Conservation (phyloP, 2,113 vertebrate species). For the Raphicerus campestris region DNA sequence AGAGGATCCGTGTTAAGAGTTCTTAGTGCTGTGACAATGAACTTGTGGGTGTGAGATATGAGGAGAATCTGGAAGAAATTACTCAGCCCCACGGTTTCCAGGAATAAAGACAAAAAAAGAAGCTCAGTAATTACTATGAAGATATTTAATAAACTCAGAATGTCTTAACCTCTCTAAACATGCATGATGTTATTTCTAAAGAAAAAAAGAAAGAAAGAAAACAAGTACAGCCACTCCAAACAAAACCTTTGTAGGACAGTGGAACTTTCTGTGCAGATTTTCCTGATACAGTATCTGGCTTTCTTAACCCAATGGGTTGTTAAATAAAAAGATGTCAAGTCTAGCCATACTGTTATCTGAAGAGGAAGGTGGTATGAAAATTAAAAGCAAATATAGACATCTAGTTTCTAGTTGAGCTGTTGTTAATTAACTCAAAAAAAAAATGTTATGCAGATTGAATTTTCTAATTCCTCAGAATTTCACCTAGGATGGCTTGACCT, state of each 20-base stretch:
- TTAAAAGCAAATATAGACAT: background rate
- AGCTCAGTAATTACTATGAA: accelerated
- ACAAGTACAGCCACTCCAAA: background rate
- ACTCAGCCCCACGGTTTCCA: background rate
- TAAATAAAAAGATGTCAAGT: background rate
- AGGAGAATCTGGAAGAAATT: background rate
- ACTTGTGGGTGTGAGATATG: accelerated
- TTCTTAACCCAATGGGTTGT: background rate
- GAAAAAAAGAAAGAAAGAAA: background rate
- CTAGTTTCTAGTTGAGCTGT: background rate
- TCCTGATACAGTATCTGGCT: background rate
- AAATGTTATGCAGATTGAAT: background rate
- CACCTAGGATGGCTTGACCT: background rate
- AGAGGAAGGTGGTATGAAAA: background rate
- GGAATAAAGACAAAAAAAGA: background rate
- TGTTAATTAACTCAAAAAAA: background rate
- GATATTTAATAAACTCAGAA: background rate
- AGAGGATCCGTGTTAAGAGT: background rate
- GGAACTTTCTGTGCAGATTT: background rate
- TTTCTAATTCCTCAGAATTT: background rate
- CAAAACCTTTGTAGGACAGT: background rate
- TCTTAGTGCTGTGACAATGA: background rate
- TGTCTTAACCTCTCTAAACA: background rate
- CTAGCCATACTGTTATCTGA: background rate
- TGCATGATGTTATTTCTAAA: background rate